Evolutionary conservation across 2,888 invertebrate species (phyloP).

Genomic region (Melieria omissa): DNA sequence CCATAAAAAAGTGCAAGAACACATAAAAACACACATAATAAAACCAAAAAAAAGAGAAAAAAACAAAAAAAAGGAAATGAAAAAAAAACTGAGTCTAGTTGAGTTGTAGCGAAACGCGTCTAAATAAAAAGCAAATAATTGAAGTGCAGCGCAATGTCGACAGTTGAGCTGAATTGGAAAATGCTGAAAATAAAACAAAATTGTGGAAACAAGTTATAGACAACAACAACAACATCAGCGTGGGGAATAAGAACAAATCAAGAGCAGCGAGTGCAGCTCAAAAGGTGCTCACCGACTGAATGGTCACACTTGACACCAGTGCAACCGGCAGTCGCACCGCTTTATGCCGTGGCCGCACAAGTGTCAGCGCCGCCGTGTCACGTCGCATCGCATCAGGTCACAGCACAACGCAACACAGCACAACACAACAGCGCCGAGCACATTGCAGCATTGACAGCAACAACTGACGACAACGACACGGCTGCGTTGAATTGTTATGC

Average conservation of each 20-base stretch:
- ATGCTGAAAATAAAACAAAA: slow-evolving; percentile 1
- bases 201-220: neutral
- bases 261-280: too few relatives aligned
- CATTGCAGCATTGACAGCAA: neutral
- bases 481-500: neutral
- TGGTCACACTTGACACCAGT: too few relatives aligned
- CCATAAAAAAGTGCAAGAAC: neutral
- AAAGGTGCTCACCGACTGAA: too few relatives aligned
- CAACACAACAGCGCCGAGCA: too few relatives aligned
- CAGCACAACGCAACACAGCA: too few relatives aligned
- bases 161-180: neutral
- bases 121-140: neutral
- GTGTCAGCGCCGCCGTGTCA: slow-evolving; percentile 23
- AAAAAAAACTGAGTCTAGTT: neutral
- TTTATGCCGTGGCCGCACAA: slow-evolving; percentile 8
- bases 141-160: neutral
- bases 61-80: neutral
- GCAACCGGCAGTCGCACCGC: too few relatives aligned
- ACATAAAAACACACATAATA: neutral
- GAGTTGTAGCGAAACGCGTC: neutral
- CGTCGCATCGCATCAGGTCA: slow-evolving; percentile 6
- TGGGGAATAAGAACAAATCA: too few relatives aligned
- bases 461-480: neutral
- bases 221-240: too few relatives aligned
- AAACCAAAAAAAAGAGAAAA: neutral